These are phyloP conservation scores for Clarias laeviceps DNA, from an alignment of 2,797 vertebrate genomes.

Conservation along the genomic window DNA sequence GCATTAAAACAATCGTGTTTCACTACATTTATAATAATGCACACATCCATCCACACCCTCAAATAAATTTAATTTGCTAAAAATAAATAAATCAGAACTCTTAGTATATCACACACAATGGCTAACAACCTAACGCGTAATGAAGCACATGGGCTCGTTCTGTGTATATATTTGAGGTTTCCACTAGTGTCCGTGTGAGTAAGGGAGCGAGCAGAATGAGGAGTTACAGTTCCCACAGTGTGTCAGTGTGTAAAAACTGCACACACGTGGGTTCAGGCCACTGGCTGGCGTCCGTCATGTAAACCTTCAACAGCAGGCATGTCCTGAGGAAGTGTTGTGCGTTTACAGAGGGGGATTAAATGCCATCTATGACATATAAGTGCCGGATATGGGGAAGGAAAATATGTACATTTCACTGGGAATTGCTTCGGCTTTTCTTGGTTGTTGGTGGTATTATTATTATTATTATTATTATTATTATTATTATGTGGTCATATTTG, in stretches of 20 bases:
- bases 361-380: conserved; percentile 48
- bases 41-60: conserved; percentile 1
- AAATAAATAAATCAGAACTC: background rate
- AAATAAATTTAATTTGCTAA: background rate
- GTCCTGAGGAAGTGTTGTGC: conserved; percentile 47
- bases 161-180: conserved; percentile 44
- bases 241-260: conserved; percentile 18
- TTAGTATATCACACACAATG: background rate
- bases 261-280: conserved; percentile 30
- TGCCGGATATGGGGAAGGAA: background rate
- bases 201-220: conserved; percentile 41
- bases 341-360: conserved; percentile 56
- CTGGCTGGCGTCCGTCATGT: conserved; percentile 54
- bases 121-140: conserved; percentile 17
- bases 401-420: background rate
- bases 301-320: conserved; percentile 57
- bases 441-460: background rate
- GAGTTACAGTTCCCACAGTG: conserved; percentile 43
- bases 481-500: background rate
- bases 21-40: conserved; percentile 6
- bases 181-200: conserved; percentile 40
- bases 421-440: background rate
- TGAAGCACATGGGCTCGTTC: conserved; percentile 17
- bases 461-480: background rate
- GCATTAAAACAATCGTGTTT: conserved; percentile 10